Evolutionary conservation across 2,797 vertebrate species (phyloP), one percentile per base, ranked within the genome.

Genomic region (Adrianichthys oophorus): DNA sequence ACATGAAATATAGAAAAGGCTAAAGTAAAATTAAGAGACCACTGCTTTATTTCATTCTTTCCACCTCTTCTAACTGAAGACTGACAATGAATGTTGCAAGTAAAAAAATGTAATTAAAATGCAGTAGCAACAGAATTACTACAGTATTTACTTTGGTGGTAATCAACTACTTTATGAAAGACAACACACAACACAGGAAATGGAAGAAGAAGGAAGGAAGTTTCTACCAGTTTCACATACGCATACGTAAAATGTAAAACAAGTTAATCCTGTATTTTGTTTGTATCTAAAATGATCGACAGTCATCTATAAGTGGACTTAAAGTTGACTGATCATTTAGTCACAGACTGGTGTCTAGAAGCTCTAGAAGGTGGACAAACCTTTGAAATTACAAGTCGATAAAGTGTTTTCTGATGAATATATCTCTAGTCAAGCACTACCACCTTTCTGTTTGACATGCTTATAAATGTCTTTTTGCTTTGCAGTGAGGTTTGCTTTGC

Each of bases 121-220:
- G 7, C 6, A 47, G 8, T 55, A 29, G n/a, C 4, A 47, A 2
- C 16, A 37, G 23, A 51, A 26, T 21, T 48, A 59, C 14, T 23
- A 17, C 41, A 61, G 47, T 53, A 58, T 65, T 52, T 52, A 41
- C 6, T 47, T 23, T 26, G 48, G 63, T 17, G 59, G n/a, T 8
- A 37, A 23, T 59, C 0, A 12, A 12, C 68, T 68, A 56, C 57
- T 70, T 43, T 67, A 24, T 53, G 46, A 53, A 15, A 66, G 40
- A 65, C 66, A 79, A 63, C n/a, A n/a, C n/a, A n/a, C 47, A 71
- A 82, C 71, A 89, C 87, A 92, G 91, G 91, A 92, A 92, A 84
- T 79, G 65, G 54, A 70, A 53, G 66, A 75, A 67, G 62, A 78
- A 72, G 82, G 79, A 81, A 86, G 82, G 72, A 83, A 68, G 74